phyloP scores from a whole-genome alignment of 2,888 invertebrate species.

The Campoplex capitator region DNA sequence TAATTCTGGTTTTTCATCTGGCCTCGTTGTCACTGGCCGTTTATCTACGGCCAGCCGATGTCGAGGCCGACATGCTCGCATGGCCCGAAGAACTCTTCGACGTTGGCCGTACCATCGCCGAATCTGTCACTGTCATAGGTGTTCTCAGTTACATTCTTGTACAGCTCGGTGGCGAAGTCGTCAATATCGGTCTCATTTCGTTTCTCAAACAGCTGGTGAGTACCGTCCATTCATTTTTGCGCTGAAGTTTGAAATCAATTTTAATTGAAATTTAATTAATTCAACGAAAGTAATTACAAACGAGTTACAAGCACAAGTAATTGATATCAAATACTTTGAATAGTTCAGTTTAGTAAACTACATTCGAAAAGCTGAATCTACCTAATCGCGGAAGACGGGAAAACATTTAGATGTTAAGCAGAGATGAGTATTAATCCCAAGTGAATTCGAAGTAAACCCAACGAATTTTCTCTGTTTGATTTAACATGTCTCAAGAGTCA shows the following conservation, averaged over 20 bases:
- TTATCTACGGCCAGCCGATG: slow-evolving; percentile 93
- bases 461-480: slow-evolving; percentile 36
- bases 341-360: not conserved
- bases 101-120: slow-evolving; percentile 85
- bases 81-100: slow-evolving; percentile 86
- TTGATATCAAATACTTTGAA: not conserved
- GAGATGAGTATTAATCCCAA: not conserved
- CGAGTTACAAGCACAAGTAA: not conserved
- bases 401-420: not conserved
- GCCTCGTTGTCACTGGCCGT: slow-evolving; percentile 95
- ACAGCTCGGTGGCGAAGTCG: slow-evolving; percentile 97
- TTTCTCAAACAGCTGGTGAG: slow-evolving; percentile 96
- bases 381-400: not conserved
- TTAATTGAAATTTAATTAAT: not conserved
- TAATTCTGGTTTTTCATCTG: slow-evolving; percentile 95
- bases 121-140: slow-evolving; percentile 93
- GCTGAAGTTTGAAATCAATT: not conserved
- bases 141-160: slow-evolving; percentile 95
- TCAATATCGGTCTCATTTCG: slow-evolving; percentile 95
- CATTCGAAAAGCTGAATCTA: not conserved
- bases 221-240: slow-evolving; percentile 45
- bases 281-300: not conserved
- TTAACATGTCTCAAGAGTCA: slow-evolving; percentile 88
- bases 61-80: slow-evolving; percentile 86
- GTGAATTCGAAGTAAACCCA: not conserved